Evolutionary conservation across 2,888 invertebrate genomes (phyloP), one percentile per base, ranked within the genome.

Genomic region (Prosapia bicincta): DNA sequence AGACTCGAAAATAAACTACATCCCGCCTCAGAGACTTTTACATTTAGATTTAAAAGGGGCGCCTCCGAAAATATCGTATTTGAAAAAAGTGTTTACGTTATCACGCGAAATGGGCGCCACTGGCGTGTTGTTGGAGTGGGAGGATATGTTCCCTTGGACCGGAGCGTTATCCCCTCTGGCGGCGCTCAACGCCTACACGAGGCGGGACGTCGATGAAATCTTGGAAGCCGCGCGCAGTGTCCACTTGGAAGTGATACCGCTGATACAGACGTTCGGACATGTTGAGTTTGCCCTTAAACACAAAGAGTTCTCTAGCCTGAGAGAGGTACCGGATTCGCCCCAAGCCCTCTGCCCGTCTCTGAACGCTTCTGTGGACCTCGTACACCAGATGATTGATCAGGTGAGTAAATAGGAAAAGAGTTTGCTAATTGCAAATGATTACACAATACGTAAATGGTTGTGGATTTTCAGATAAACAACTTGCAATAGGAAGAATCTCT

Each of bases 31-130:
- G 67, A 85, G 90, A 38, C 83, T 94, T 68, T 90, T 94, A 23
- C 93, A 94, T 84, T 86, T 93, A 76, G 93, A 94, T 84, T 84
- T 94, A 65, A 94, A 94, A 84, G 93, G 93, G 28, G 93, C 93
- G 1, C 92, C 93, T 25, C 92, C 92, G 13, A 89, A 89, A 83
- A 83, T 91, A 7, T 82, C 84, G 13, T 91, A 88, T 82, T 85
- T 91, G 26, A 88, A 89, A 82, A 87, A 88, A 80, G 80, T 90
- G 25, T 85, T 91, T 78, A 88, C 89, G 23, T 83, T 90, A 74
- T 83, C 90, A 6, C 89, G 88, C 80, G 86, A 87, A 20, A 82
- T 91, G 77, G 91, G 93, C 10, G 93, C 92, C 9, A 94, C 93
- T 6, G 93, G 93, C 0, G 84, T 94, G 69, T 83, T 92, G 24